Evolutionary conservation across 35 echinoderm and acorn worm genomes (phyloP).

Genomic region (Anneissia japonica): DNA sequence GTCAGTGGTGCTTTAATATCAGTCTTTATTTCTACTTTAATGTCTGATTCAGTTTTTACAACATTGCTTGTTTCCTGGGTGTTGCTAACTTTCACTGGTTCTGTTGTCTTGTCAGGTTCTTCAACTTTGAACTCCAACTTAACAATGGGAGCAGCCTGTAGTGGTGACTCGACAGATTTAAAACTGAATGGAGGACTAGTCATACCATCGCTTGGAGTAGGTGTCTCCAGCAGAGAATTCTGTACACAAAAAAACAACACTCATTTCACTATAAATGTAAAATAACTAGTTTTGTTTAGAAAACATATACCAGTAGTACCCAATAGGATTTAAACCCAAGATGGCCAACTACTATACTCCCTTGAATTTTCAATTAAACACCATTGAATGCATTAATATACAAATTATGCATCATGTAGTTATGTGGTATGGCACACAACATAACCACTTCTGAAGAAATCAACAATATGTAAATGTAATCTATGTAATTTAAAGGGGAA

Average conservation of each 20-base stretch:
- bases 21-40: background rate
- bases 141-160: background rate
- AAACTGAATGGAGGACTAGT: background rate
- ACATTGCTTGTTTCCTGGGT: background rate
- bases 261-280: background rate
- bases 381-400: background rate
- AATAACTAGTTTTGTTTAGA: background rate
- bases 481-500: too few species aligned
- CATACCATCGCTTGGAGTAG: constrained; percentile 16
- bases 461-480: too few species aligned
- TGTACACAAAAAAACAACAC: background rate
- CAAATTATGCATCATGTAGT: too few species aligned
- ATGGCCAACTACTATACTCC: too few species aligned
- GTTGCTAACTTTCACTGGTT: background rate
- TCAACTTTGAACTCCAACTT: background rate
- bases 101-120: background rate
- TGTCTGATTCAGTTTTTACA: background rate
- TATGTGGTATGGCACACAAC: too few species aligned
- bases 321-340: background rate
- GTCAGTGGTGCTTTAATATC: background rate
- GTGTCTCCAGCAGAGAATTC: background rate
- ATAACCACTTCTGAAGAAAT: too few species aligned
- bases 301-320: background rate
- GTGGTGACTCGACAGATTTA: background rate
- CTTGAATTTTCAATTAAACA: background rate